Conservation (phyloP, 2,888 invertebrate species). For the Chromoteleia sp. region DNA sequence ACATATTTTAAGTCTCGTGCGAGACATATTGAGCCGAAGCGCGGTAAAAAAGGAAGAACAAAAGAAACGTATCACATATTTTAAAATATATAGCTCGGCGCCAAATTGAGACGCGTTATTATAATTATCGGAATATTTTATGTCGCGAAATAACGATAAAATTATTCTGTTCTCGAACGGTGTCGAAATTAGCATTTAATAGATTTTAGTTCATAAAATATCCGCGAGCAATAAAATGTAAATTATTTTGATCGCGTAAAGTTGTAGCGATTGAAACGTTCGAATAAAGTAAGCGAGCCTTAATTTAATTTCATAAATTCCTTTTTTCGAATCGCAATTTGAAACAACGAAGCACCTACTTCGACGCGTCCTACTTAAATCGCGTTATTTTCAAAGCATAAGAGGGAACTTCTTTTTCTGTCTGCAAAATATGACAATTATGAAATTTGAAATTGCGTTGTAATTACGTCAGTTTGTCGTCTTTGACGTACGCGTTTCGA, state of each 20-base stretch:
- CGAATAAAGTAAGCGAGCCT: not conserved
- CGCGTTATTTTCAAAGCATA: too few species aligned
- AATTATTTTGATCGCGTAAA: constrained; percentile 29
- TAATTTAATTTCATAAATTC: not conserved
- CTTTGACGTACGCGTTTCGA: not conserved
- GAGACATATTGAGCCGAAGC: not conserved
- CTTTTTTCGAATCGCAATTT: too few species aligned
- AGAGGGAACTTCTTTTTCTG: too few species aligned
- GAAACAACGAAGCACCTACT: too few species aligned
- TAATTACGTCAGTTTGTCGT: too few species aligned
- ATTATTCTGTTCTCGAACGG: constrained; percentile 9
- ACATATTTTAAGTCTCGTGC: constrained; percentile 10
- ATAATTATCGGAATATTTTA: not conserved
- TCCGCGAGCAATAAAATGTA: constrained; percentile 16
- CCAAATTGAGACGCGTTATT: constrained; percentile 7
- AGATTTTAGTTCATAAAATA: constrained; percentile 28
- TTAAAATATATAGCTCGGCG: not conserved
- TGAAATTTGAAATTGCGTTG: too few species aligned
- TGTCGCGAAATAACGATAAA: not conserved
- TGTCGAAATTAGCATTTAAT: constrained; percentile 36
- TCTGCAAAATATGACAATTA: too few species aligned
- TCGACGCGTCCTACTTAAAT: too few species aligned
- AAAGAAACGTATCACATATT: not conserved
- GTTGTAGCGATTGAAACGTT: constrained; percentile 14
- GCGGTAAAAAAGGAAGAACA: not conserved